Percentiles rank a stretch among this genome's conserved stretches.
phyloP scores from a whole-genome alignment of 2,113 vertebrate species.

The Tetrax tetrax region DNA sequence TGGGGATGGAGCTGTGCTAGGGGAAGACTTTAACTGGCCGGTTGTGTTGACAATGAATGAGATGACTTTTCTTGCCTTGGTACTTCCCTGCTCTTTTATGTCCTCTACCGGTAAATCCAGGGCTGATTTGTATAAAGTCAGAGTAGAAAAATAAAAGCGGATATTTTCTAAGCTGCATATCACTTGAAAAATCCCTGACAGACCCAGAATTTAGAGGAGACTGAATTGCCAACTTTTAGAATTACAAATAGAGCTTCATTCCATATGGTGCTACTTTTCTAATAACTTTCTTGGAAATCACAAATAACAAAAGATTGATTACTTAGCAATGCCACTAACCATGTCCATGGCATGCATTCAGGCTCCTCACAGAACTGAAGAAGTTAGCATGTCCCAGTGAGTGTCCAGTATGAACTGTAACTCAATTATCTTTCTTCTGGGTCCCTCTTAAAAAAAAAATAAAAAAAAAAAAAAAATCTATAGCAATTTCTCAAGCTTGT shows the following conservation, averaged over 20 bases:
- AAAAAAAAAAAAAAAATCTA: background rate
- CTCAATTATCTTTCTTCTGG: background rate
- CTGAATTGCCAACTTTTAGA: conserved; percentile 30
- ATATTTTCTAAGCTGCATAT: conserved; percentile 1
- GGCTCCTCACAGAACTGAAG: background rate
- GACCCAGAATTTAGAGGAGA: conserved; percentile 21
- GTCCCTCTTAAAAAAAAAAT: too few species aligned
- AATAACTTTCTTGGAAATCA: background rate
- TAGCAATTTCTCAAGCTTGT: too few species aligned
- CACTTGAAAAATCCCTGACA: conserved; percentile 26
- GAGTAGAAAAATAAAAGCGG: background rate
- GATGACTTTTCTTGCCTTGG: background rate
- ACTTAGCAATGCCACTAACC: background rate
- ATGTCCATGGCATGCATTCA: background rate
- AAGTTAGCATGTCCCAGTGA: background rate
- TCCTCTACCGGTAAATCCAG: background rate
- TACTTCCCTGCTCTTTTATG: background rate
- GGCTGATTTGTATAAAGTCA: background rate
- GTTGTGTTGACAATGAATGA: background rate
- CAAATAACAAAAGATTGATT: background rate
- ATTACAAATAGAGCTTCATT: conserved; percentile 38
- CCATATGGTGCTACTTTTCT: conserved; percentile 3
- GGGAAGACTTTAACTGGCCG: background rate
- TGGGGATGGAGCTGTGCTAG: background rate
- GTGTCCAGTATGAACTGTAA: background rate